Conservation (phyloP, 2,888 invertebrate species). For the Cacoxenus indagator region DNA sequence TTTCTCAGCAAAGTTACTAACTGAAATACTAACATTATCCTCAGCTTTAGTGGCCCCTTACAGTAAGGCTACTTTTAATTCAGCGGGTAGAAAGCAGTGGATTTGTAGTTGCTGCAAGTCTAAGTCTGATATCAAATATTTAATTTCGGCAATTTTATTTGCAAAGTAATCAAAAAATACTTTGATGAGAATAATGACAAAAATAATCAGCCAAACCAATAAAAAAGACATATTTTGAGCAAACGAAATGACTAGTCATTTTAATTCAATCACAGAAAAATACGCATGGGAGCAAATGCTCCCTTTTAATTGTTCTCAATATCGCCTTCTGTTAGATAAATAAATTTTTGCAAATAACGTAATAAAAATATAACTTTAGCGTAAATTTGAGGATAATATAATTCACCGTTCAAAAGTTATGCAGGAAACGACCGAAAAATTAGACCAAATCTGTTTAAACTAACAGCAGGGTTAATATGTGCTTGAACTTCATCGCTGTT, state of each 20-base stretch:
- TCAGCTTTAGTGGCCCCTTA: not conserved
- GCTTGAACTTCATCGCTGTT: too few species aligned
- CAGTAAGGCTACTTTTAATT: too few species aligned
- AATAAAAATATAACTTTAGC: not conserved
- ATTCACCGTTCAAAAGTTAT: conserved; percentile 2
- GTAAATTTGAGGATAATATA: not conserved
- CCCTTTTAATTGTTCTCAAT: not conserved
- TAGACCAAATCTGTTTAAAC: too few species aligned
- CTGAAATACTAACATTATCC: not conserved
- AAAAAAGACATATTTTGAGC: not conserved
- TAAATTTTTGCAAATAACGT: too few species aligned
- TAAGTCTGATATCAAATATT: not conserved
- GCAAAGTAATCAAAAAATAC: too few species aligned
- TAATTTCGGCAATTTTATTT: too few species aligned
- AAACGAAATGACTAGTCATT: not conserved
- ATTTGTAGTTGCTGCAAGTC: not conserved
- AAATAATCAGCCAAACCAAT: too few species aligned
- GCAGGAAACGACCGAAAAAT: not conserved
- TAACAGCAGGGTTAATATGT: too few species aligned
- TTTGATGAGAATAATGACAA: too few species aligned
- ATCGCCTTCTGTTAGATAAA: not conserved
- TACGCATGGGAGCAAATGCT: not conserved
- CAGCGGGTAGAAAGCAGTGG: not conserved
- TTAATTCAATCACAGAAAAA: not conserved
- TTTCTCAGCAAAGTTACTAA: conserved; percentile 1